Evolutionary conservation across 1,140 invertebrate species (phyloP).

Genomic region (Dufourea novaeangliae): DNA sequence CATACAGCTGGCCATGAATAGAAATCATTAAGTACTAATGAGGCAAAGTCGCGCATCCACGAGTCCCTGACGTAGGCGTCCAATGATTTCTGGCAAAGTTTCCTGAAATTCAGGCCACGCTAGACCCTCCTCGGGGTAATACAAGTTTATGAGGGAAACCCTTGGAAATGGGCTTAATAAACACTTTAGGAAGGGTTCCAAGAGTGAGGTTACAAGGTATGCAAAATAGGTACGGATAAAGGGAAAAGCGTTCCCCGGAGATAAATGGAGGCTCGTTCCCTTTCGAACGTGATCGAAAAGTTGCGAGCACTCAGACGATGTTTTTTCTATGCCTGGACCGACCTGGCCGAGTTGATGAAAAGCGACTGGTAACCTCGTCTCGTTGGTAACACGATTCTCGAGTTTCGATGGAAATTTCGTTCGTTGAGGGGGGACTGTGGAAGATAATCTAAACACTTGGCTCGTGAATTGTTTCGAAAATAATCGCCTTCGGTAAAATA

Average conservation of each 20-base stretch:
- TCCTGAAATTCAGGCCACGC: neutral
- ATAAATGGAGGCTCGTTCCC: neutral
- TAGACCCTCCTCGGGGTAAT: neutral
- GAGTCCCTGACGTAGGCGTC: too few species aligned
- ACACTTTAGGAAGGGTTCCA: neutral
- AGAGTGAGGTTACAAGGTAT: neutral
- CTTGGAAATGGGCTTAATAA: conserved; percentile 2
- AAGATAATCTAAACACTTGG: too few species aligned
- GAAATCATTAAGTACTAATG: neutral
- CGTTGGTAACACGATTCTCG: neutral
- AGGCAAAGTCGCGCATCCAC: neutral
- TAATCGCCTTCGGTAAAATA: too few species aligned
- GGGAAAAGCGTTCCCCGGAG: neutral
- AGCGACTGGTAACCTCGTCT: neutral
- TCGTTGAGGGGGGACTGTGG: neutral
- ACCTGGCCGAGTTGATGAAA: neutral
- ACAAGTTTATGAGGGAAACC: neutral
- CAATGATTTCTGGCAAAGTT: neutral
- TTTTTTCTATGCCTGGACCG: too few species aligned
- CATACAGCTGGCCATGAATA: neutral
- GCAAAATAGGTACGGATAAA: neutral
- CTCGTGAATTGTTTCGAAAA: too few species aligned
- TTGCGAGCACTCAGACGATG: neutral
- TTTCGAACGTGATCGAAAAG: neutral
- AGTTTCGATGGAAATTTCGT: conserved; percentile 1